Evolutionary conservation across 2,113 vertebrate species (phyloP), one percentile per base, ranked within the genome.

Genomic region (Irena cyanogastra): DNA sequence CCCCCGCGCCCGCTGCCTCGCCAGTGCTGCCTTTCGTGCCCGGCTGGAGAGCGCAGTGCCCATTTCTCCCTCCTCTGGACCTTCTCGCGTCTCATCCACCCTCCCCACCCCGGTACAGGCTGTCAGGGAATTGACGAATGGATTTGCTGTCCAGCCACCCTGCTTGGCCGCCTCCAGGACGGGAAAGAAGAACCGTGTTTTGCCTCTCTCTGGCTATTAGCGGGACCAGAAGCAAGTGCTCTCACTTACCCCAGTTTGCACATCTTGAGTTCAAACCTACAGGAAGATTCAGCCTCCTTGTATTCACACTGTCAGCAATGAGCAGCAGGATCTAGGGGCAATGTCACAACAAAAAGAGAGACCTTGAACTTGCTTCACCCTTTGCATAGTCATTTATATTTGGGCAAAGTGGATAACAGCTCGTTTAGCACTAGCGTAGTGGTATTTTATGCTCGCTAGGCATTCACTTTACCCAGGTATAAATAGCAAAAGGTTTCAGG

Each of bases 361-460:
- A 93, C 86, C 93, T 95, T 96, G 95, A 96, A 88, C 94, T 95
- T 83, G 68, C 72, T 75, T 96, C 80, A 89, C 94, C 88, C 86
- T 83, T 92, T 57, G 60, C 56, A 33, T 12, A 83, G 83, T 31
- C 88, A 93, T 83, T 95, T 96, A 37, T 93, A 83, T 89, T 75
- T 90, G 94, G 90, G 90, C 72, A 89, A 96, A 96, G 93, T 50
- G 93, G 88, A 24, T 89, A 93, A 89, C 85, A 66, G 86, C 92
- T 88, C 83, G 52, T 90, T 87, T 59, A 86, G 92, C 90, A 71
- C 68, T 28, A 78, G 76, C 16, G 1, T 33, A 42, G 60, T 37
- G 88, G 75, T 86, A 93, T 94, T 88, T 94, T 65, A 86, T 50
- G 69, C 85, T 93, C 18, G 30, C 66, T 61, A 0, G 60, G 79